These are phyloP conservation scores for Polypedilum vanderplanki DNA, from an alignment of 1,140 invertebrate genomes.

Conservation along the genomic window DNA sequence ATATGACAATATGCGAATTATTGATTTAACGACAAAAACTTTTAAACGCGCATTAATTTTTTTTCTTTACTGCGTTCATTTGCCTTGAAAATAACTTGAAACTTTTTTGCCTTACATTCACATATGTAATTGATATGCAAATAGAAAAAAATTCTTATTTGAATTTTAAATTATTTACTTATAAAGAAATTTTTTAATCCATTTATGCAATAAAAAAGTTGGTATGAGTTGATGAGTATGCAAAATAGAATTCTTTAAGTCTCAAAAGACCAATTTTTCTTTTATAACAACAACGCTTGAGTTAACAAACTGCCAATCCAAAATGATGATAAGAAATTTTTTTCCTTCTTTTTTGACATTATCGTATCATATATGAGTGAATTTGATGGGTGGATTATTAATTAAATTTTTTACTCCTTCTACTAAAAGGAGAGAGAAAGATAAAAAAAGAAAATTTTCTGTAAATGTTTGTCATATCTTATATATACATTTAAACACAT, in stretches of 20 bases:
- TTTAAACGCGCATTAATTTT: not conserved
- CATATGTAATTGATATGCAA: not conserved
- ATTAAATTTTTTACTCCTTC: no score
- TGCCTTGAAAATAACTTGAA: not conserved
- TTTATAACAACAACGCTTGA: no score
- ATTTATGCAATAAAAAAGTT: not conserved
- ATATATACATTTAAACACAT: not conserved
- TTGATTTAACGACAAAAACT: constrained; percentile 13
- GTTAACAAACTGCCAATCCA: no score
- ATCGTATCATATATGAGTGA: no score
- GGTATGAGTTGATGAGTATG: no score
- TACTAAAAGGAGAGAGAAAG: no score
- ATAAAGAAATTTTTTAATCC: not conserved
- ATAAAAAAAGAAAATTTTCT: no score
- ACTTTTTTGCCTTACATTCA: not conserved
- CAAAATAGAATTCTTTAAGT: no score
- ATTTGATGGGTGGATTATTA: no score
- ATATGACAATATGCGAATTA: constrained; percentile 2
- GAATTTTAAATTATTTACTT: constrained; percentile 6
- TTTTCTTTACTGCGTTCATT: not conserved
- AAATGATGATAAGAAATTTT: no score
- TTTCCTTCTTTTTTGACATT: no score
- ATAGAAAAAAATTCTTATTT: not conserved
- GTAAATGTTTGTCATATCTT: not conserved
- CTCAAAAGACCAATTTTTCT: no score